Evolutionary conservation across 92 coral and sea anemone species (phyloP).

Genomic region (Nematostella vectensis): DNA sequence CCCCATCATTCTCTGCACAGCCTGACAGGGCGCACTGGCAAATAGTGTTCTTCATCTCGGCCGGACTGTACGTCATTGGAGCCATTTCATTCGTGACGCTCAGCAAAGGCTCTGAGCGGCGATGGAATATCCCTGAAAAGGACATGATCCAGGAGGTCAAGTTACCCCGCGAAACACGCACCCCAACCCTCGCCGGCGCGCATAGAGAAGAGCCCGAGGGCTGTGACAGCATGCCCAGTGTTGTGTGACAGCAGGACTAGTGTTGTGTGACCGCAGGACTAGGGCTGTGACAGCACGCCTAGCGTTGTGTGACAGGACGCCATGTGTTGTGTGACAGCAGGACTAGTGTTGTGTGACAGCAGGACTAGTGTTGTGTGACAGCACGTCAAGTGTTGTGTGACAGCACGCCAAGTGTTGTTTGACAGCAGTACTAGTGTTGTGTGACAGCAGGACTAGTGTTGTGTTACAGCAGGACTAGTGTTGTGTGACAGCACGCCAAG

Average conservation of each 20-base stretch:
- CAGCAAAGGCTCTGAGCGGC: slow-evolving; percentile 65
- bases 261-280: slow-evolving; percentile 1
- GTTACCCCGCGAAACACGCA: slow-evolving; percentile 22
- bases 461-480: no score
- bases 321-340: no score
- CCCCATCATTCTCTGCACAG: no score
- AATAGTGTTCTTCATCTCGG: slow-evolving; percentile 79
- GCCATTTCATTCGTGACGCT: slow-evolving; percentile 36
- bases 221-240: not conserved
- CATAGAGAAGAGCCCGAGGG: slow-evolving; percentile 2
- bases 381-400: no score
- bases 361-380: no score
- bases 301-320: no score
- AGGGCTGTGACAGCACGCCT: no score
- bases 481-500: no score
- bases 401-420: no score
- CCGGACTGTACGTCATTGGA: slow-evolving; percentile 57
- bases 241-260: not conserved
- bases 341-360: no score
- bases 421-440: no score
- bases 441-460: no score
- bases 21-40: slow-evolving; percentile 93
- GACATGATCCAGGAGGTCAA: slow-evolving; percentile 22
- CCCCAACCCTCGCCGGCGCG: not conserved
- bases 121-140: slow-evolving; percentile 77